These are phyloP conservation scores for Torymus aiolomorphi DNA, from an alignment of 2,888 invertebrate species.

Conservation along the genomic window DNA sequence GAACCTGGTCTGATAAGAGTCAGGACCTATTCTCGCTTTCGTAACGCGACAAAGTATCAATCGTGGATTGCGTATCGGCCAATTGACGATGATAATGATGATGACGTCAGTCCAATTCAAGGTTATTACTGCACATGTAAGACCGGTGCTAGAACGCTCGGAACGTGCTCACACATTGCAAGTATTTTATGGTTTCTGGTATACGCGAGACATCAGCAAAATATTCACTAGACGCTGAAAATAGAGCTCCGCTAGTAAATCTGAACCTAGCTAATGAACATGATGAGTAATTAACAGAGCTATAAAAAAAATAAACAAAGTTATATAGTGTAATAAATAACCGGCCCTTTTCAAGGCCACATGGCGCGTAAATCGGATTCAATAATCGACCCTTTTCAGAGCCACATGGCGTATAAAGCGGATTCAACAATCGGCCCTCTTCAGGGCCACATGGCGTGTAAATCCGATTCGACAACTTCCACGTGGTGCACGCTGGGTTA, in stretches of 20 bases:
- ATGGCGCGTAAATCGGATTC: neutral
- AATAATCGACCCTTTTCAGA: too few species aligned
- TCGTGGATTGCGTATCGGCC: slow-evolving; percentile 24
- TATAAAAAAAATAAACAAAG: neutral
- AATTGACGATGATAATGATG: too few species aligned
- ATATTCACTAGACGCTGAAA: neutral
- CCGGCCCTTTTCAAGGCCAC: neutral
- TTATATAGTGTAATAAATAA: neutral
- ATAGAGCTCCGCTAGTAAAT: neutral
- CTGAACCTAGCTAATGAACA: neutral
- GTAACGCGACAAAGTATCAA: slow-evolving; percentile 27
- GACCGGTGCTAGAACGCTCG: too few species aligned
- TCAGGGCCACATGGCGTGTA: too few species aligned
- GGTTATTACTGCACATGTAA: too few species aligned
- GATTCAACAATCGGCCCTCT: too few species aligned
- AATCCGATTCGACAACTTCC: too few species aligned
- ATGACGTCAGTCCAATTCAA: too few species aligned
- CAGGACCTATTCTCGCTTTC: slow-evolving; percentile 14
- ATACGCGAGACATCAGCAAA: too few species aligned
- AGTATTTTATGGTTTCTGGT: too few species aligned
- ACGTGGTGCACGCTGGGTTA: neutral
- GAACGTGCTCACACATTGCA: too few species aligned
- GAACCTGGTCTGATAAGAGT: slow-evolving; percentile 28
- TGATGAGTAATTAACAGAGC: neutral
- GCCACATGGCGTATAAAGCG: too few species aligned